Evolutionary conservation across 2,113 vertebrate genomes (phyloP).

Genomic region (Tor tambroides): DNA sequence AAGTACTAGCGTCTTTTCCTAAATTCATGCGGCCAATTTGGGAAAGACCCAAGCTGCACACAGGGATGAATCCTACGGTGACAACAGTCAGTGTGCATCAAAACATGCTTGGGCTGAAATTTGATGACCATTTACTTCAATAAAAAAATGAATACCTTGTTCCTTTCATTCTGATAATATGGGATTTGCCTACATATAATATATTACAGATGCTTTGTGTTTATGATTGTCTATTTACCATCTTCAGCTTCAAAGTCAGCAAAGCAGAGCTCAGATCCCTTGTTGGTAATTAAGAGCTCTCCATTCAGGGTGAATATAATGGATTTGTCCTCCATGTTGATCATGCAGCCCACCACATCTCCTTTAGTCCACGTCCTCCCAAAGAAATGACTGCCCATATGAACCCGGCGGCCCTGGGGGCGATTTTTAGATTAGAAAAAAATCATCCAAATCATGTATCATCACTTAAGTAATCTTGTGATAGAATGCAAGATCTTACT

Average conservation of each 20-base stretch:
- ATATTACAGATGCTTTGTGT: neutral
- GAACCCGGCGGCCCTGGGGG: slow-evolving; percentile 88
- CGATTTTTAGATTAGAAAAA: neutral
- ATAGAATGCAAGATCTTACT: neutral
- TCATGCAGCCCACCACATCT: slow-evolving; percentile 98
- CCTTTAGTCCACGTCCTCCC: slow-evolving; percentile 90
- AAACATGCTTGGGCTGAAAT: neutral
- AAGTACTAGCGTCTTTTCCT: slow-evolving; percentile 91
- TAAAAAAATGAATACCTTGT: neutral
- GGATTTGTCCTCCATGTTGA: slow-evolving; percentile 95
- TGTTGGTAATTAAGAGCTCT: slow-evolving; percentile 92
- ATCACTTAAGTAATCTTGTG: neutral
- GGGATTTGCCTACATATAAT: no score
- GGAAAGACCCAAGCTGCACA: slow-evolving; percentile 88
- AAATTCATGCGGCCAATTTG: slow-evolving; percentile 95
- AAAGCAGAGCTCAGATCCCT: slow-evolving; percentile 95
- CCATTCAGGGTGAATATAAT: slow-evolving; percentile 99
- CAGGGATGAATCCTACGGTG: slow-evolving; percentile 87
- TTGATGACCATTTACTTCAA: neutral
- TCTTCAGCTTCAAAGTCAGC: slow-evolving; percentile 91
- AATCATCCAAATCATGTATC: neutral
- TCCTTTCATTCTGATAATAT: neutral
- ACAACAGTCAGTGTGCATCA: neutral
- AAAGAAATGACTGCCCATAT: slow-evolving; percentile 91
- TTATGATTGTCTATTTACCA: slow-evolving; percentile 74